phyloP scores from a whole-genome alignment of 2,888 invertebrate genomes.

The Plusia festucae region DNA sequence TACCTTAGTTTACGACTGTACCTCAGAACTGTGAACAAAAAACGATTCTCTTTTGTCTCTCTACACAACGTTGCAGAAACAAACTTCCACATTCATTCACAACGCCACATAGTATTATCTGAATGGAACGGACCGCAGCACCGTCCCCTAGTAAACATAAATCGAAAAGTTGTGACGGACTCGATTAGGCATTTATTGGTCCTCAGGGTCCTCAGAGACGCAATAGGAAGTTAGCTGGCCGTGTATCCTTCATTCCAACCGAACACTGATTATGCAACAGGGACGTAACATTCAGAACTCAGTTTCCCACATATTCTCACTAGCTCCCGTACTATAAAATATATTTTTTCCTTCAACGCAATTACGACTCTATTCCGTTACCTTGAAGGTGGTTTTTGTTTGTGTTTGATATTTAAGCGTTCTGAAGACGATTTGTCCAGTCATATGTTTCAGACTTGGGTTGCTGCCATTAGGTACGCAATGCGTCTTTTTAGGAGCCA shows the following conservation, averaged over 20 bases:
- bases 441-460: slow-evolving; percentile 37
- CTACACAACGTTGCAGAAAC: background rate
- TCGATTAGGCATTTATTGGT: slow-evolving; percentile 36
- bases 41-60: background rate
- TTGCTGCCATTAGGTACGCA: slow-evolving; percentile 49
- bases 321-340: background rate
- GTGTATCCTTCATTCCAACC: slow-evolving; percentile 8
- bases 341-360: background rate
- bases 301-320: slow-evolving; percentile 22
- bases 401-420: background rate
- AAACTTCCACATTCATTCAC: background rate
- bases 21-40: no score
- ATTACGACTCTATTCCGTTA: background rate
- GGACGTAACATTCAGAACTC: slow-evolving; percentile 33
- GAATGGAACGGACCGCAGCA: slow-evolving; percentile 12
- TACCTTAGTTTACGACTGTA: no score
- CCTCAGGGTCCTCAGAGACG: slow-evolving; percentile 28
- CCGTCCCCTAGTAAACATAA: slow-evolving; percentile 18
- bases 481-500: slow-evolving; percentile 47
- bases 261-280: slow-evolving; percentile 41
- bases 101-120: background rate
- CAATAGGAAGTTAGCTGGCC: slow-evolving; percentile 33
- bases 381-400: background rate
- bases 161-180: slow-evolving; percentile 24
- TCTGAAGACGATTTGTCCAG: slow-evolving; percentile 43